phyloP scores from a whole-genome alignment of 1,140 invertebrate species.

The Carcinoscorpius rotundicauda region DNA sequence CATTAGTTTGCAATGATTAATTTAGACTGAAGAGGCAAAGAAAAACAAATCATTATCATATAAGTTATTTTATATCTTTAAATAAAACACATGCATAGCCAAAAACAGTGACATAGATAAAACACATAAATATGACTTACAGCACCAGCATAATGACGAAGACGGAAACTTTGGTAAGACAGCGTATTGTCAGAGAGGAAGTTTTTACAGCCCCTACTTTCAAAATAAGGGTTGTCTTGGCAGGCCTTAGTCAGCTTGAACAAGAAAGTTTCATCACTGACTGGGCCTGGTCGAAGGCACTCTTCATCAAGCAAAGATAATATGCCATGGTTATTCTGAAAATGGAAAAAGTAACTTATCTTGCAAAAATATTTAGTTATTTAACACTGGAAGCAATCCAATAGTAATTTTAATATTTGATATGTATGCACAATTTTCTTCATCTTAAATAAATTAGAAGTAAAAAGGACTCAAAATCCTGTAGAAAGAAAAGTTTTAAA shows the following conservation, averaged over 20 bases:
- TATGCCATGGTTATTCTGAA: constrained; percentile 59
- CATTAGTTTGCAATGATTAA: no score
- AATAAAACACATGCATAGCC: no score
- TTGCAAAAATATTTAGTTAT: background rate
- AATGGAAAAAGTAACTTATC: background rate
- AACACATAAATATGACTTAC: constrained; percentile 28
- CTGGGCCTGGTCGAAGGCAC: constrained; percentile 74
- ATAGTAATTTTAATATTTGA: no score
- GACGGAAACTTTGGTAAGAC: constrained; percentile 34
- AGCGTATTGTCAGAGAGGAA: constrained; percentile 20
- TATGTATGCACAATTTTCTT: no score
- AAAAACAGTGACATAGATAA: no score
- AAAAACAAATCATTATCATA: constrained; percentile 4
- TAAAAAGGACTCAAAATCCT: no score
- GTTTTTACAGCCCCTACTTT: constrained; percentile 16
- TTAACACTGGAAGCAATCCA: no score
- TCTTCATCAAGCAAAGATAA: constrained; percentile 57
- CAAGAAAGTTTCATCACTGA: constrained; percentile 69
- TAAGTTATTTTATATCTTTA: no score
- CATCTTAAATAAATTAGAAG: no score
- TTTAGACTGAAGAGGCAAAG: background rate
- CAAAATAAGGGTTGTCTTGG: constrained; percentile 29
- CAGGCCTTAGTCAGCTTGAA: constrained; percentile 50
- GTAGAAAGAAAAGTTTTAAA: no score
- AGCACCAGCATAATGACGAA: constrained; percentile 50